Conservation (phyloP, 2,113 vertebrate species). For the Xiphorhynchus elegans region DNA sequence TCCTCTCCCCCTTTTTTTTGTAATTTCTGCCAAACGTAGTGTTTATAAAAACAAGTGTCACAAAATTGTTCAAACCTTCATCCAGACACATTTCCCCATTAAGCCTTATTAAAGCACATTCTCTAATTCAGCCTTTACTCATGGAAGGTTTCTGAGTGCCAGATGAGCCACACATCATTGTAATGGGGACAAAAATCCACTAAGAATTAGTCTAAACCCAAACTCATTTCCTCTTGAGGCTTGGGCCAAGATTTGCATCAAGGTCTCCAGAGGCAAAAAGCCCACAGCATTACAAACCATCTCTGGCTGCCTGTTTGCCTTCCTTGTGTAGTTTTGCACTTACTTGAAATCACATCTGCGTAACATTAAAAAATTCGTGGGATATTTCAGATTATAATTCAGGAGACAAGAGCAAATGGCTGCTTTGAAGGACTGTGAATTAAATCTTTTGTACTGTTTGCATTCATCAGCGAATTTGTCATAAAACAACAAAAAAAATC, state of each 20-base stretch:
- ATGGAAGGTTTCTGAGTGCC: background rate
- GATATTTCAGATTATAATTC: background rate
- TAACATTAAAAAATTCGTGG: background rate
- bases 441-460: background rate
- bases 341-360: background rate
- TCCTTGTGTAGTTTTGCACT: background rate
- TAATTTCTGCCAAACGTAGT: background rate
- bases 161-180: slow-evolving; percentile 1
- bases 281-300: background rate
- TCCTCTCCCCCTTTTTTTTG: fast-evolving
- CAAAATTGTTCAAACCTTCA: background rate
- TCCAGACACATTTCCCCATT: background rate
- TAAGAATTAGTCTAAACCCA: slow-evolving; percentile 24
- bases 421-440: background rate
- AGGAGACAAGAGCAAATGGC: background rate
- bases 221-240: slow-evolving; percentile 39
- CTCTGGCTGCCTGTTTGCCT: background rate
- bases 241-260: slow-evolving; percentile 18
- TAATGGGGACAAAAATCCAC: background rate
- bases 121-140: background rate
- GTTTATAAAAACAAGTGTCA: background rate
- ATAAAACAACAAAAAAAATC: background rate
- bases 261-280: background rate
- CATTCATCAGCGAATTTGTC: background rate
- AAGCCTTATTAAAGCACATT: background rate